These are phyloP conservation scores for Aricia agestis DNA, from an alignment of 1,140 invertebrate species.

Conservation along the genomic window DNA sequence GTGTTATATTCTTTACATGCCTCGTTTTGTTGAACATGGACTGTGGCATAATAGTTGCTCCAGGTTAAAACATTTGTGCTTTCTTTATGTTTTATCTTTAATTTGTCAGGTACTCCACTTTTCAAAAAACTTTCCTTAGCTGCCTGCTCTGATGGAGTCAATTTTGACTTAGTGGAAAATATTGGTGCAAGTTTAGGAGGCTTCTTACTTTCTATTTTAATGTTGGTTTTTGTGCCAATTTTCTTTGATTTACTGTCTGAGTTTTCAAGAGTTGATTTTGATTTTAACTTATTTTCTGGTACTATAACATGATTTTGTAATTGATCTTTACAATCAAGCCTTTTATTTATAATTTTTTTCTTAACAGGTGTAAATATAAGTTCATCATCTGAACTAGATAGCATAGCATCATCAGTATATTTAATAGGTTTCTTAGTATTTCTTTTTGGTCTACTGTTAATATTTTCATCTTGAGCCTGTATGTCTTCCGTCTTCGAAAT, in stretches of 20 bases:
- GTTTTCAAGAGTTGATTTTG: not conserved
- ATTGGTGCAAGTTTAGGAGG: slow-evolving; percentile 76
- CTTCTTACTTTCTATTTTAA: slow-evolving; percentile 19
- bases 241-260: not conserved
- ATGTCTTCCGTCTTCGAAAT: slow-evolving; percentile 21
- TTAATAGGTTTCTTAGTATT: slow-evolving; percentile 59
- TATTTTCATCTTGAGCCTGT: slow-evolving; percentile 16
- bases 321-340: slow-evolving; percentile 12
- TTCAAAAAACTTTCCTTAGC: slow-evolving; percentile 79
- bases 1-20: not conserved
- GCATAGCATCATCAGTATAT: slow-evolving; percentile 52
- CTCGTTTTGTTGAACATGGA: slow-evolving; percentile 71
- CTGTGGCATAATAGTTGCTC: slow-evolving; percentile 72
- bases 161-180: slow-evolving; percentile 76
- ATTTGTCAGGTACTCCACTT: slow-evolving; percentile 77
- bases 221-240: not conserved
- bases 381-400: slow-evolving; percentile 63
- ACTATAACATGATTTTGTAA: not conserved
- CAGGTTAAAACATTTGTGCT: slow-evolving; percentile 46
- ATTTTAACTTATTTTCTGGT: not conserved
- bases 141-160: slow-evolving; percentile 69
- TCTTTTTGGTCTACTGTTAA: slow-evolving; percentile 48
- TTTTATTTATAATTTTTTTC: slow-evolving; percentile 45
- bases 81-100: slow-evolving; percentile 71
- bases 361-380: slow-evolving; percentile 67